Evolutionary conservation across 1,140 invertebrate genomes (phyloP).

Genomic region (Drosophila tsacasi): DNA sequence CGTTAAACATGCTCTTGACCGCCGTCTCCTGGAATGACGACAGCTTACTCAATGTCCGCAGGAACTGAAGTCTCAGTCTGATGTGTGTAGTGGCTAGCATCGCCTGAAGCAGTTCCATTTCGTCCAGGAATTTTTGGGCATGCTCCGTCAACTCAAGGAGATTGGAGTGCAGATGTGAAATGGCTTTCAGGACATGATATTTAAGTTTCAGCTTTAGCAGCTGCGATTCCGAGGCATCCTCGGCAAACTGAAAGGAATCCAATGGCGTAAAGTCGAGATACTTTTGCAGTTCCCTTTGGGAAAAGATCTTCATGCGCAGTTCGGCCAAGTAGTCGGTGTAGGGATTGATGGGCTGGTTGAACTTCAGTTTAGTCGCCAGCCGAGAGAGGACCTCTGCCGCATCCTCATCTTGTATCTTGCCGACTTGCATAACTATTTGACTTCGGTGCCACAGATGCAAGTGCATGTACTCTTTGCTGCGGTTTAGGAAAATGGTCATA

Average conservation of each 20-base stretch:
- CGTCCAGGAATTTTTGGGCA: slow-evolving; percentile 3
- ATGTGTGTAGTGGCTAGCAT: slow-evolving; percentile 63
- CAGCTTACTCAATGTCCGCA: slow-evolving; percentile 13
- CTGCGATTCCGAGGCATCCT: slow-evolving; percentile 33
- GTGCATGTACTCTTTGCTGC: slow-evolving; percentile 56
- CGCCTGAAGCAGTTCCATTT: slow-evolving; percentile 47
- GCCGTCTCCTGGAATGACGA: slow-evolving; percentile 48
- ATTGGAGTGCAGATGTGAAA: slow-evolving; percentile 22
- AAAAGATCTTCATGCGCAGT: slow-evolving; percentile 55
- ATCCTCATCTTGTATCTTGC: slow-evolving; percentile 40
- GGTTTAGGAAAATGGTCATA: slow-evolving; percentile 44
- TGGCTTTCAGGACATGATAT: slow-evolving; percentile 42
- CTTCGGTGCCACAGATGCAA: not conserved
- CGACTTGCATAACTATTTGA: slow-evolving; percentile 32
- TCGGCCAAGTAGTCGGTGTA: slow-evolving; percentile 52
- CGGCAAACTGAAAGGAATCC: slow-evolving; percentile 31
- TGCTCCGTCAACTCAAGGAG: slow-evolving; percentile 4
- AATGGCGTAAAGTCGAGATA: slow-evolving; percentile 41
- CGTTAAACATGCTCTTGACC: slow-evolving; percentile 15
- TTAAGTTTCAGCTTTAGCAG: slow-evolving; percentile 55
- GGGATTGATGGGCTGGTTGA: slow-evolving; percentile 38
- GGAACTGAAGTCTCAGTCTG: slow-evolving; percentile 57
- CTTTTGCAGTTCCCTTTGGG: slow-evolving; percentile 22
- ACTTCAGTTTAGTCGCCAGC: slow-evolving; percentile 9
- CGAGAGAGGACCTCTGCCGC: slow-evolving; percentile 22